phyloP scores from a whole-genome alignment of 2,888 invertebrate genomes.

The Pachliopta kotzebuea region DNA sequence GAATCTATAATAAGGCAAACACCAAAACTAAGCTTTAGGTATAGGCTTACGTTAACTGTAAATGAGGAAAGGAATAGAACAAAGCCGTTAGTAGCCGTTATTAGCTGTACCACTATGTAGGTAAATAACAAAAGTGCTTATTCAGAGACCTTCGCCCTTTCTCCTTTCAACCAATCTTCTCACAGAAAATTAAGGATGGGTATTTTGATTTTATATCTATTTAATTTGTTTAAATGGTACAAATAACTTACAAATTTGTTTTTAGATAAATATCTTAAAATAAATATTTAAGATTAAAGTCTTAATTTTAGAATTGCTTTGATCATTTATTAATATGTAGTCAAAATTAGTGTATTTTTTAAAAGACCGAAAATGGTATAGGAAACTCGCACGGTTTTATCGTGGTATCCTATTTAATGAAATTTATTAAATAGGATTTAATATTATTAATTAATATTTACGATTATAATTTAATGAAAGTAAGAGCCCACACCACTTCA shows the following conservation, averaged over 20 bases:
- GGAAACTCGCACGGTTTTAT: too few species aligned
- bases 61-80: conserved; percentile 34
- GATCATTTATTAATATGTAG: too few species aligned
- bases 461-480: too few species aligned
- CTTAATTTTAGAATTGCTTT: too few species aligned
- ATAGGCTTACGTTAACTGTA: conserved; percentile 29
- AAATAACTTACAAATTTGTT: too few species aligned
- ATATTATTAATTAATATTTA: too few species aligned
- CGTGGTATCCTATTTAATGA: too few species aligned
- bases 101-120: conserved; percentile 34
- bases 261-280: too few species aligned
- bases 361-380: too few species aligned
- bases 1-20: conserved; percentile 10
- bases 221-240: not conserved
- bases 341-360: too few species aligned
- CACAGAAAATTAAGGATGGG: conserved; percentile 9
- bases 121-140: conserved; percentile 51
- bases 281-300: too few species aligned
- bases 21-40: conserved; percentile 7
- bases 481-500: not conserved
- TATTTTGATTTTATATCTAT: not conserved
- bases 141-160: conserved; percentile 38
- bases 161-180: conserved; percentile 21
- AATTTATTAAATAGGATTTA: too few species aligned
- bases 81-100: conserved; percentile 33